Evolutionary conservation across 2,888 invertebrate species (phyloP).

Genomic region (Lamellibrachia satsuma): DNA sequence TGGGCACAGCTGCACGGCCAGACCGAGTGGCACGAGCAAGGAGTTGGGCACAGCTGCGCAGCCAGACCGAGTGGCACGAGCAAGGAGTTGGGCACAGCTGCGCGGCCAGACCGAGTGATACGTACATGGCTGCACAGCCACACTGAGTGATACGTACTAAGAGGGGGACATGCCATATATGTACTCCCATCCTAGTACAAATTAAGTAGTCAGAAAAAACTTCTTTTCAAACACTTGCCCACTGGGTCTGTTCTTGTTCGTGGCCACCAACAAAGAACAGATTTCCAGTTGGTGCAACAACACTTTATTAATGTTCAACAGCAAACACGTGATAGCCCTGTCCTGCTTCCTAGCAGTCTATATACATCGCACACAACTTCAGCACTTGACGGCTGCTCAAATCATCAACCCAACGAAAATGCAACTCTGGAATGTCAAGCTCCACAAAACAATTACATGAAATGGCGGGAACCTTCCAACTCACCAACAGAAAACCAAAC

Average conservation of each 20-base stretch:
- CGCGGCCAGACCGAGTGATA: no score
- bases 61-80: no score
- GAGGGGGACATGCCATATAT: no score
- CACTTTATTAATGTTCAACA: constrained; percentile 5
- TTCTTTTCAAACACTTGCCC: background rate
- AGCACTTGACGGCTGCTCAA: background rate
- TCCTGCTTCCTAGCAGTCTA: background rate
- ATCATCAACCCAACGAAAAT: background rate
- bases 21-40: no score
- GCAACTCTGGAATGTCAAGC: constrained; percentile 10
- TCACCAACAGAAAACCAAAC: background rate
- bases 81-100: no score
- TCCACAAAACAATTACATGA: background rate
- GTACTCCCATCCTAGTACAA: no score
- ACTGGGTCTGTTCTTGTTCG: background rate
- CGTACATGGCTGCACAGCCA: no score
- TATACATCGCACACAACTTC: background rate
- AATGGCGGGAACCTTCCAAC: background rate
- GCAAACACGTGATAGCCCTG: background rate
- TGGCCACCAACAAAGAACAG: background rate
- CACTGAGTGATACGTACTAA: no score
- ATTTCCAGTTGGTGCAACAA: background rate
- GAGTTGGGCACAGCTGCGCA: no score
- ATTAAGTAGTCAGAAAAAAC: no score
- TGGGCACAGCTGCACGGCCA: no score